These are phyloP conservation scores for Pheosia gnoma DNA, from an alignment of 2,888 invertebrate genomes.

Conservation along the genomic window DNA sequence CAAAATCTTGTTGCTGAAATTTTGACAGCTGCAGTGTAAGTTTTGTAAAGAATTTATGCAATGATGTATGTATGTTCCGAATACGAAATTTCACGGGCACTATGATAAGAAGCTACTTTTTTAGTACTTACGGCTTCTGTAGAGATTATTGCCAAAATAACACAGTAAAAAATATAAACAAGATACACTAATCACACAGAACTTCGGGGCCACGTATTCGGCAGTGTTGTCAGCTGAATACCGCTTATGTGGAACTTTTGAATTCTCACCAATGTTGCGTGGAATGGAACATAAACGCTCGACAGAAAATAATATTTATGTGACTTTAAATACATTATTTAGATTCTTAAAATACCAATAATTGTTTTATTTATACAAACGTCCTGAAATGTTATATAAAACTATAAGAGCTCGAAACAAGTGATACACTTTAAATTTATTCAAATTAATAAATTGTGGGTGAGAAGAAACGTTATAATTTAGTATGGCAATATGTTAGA, in stretches of 20 bases:
- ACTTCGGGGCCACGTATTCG: slow-evolving; percentile 81
- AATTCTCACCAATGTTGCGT: slow-evolving; percentile 44
- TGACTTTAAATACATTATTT: not conserved
- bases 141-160: slow-evolving; percentile 58
- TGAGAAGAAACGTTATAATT: slow-evolving; percentile 32
- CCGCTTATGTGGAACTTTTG: slow-evolving; percentile 83
- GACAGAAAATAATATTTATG: not conserved
- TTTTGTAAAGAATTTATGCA: slow-evolving; percentile 47
- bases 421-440: slow-evolving; percentile 15
- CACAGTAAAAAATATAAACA: slow-evolving; percentile 79
- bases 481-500: slow-evolving; percentile 44
- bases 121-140: slow-evolving; percentile 69
- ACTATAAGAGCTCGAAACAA: slow-evolving; percentile 4
- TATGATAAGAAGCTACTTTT: slow-evolving; percentile 28
- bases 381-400: no score
- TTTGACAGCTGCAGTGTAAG: slow-evolving; percentile 68
- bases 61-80: slow-evolving; percentile 25
- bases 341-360: no score
- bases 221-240: slow-evolving; percentile 72
- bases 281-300: slow-evolving; percentile 46
- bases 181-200: slow-evolving; percentile 66
- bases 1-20: slow-evolving; percentile 46
- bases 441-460: not conserved
- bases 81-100: slow-evolving; percentile 23
- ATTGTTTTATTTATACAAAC: no score